A percentile compares a stretch with the other conserved stretches of the same genome.
Evolutionary conservation across 2,113 vertebrate genomes (phyloP).

Genomic region (Alouatta palliata): DNA sequence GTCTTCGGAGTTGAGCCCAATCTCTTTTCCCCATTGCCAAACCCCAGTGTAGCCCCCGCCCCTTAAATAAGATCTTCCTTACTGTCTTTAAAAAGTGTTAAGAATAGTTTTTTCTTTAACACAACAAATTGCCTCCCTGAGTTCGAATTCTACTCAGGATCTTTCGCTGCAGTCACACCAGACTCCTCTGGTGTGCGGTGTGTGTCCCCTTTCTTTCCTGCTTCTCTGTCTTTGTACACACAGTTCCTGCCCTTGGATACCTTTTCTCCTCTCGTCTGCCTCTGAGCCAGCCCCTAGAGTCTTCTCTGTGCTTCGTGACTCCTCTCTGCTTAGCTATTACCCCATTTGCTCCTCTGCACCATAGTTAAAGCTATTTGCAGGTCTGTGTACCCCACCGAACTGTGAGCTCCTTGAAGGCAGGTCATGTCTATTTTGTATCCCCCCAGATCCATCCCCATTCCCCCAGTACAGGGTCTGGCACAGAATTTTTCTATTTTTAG

Average conservation of each 20-base stretch:
- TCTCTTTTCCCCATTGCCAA: not conserved
- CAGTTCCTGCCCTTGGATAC: not conserved
- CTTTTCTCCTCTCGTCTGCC: not conserved
- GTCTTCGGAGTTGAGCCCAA: not conserved
- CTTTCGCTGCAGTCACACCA: not conserved
- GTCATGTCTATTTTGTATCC: not conserved
- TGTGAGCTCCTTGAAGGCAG: not conserved
- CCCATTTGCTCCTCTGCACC: not conserved
- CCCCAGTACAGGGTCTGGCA: not conserved
- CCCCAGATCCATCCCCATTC: not conserved
- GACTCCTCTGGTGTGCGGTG: not conserved
- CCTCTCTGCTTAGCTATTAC: not conserved
- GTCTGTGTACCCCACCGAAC: not conserved
- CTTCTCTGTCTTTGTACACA: not conserved
- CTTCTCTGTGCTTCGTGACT: not conserved
- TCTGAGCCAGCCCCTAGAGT: not conserved
- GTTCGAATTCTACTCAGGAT: not conserved
- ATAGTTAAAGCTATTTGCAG: not conserved
- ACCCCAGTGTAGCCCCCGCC: too few species aligned
- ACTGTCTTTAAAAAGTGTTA: not conserved
- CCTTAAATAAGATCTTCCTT: not conserved
- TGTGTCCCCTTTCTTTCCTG: not conserved
- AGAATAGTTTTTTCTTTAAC: not conserved
- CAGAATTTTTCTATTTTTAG: too few species aligned
- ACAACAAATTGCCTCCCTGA: not conserved